phyloP scores from a whole-genome alignment of 1,140 invertebrate genomes.

The Bombus pascuorum region DNA sequence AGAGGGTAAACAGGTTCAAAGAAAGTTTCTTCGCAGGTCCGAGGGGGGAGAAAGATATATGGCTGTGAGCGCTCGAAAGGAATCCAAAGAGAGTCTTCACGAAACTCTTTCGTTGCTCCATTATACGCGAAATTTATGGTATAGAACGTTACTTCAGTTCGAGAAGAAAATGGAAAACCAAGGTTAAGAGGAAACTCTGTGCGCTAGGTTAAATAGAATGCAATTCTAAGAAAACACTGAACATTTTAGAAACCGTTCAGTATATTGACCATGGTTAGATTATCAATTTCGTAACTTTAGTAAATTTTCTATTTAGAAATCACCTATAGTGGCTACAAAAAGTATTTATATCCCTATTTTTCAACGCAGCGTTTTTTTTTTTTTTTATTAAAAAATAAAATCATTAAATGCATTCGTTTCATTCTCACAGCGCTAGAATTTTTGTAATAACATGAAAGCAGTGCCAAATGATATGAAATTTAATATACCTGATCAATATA shows the following conservation, averaged over 20 bases:
- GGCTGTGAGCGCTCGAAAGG: constrained; percentile 29
- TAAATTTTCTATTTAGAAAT: too few relatives aligned
- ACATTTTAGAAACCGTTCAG: neutral
- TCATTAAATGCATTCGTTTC: too few relatives aligned
- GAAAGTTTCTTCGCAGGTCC: constrained; percentile 53
- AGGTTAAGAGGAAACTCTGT: neutral
- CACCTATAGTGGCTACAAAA: too few relatives aligned
- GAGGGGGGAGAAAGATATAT: constrained; percentile 52
- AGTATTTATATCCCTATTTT: too few relatives aligned
- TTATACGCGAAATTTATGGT: constrained; percentile 33
- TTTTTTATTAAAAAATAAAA: too few relatives aligned
- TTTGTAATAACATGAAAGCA: too few relatives aligned
- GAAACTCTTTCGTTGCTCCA: constrained; percentile 46
- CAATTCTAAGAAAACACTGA: neutral
- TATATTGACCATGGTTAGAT: neutral
- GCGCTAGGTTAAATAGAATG: neutral
- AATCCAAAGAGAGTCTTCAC: constrained; percentile 56
- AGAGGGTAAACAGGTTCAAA: constrained; percentile 55
- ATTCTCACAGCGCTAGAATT: too few relatives aligned
- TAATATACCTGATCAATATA: too few relatives aligned
- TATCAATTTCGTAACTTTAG: too few relatives aligned
- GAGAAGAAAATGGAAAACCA: neutral
- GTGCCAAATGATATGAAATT: too few relatives aligned
- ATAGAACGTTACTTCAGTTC: constrained; percentile 8
- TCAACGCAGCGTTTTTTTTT: too few relatives aligned